phyloP scores from a whole-genome alignment of 2,888 invertebrate species.

The Leptinotarsa juncta region DNA sequence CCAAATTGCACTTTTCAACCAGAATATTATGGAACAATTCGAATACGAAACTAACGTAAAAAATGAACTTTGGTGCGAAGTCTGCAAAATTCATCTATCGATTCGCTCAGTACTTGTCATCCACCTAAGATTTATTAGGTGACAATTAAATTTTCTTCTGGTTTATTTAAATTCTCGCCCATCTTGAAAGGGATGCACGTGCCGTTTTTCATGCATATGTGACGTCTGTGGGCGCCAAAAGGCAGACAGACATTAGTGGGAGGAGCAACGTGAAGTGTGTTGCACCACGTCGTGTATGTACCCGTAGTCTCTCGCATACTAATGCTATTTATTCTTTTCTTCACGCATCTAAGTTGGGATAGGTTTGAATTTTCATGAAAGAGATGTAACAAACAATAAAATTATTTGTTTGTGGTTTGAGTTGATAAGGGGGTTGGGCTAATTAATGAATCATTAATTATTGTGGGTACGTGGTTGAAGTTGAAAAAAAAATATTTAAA shows the following conservation, averaged over 20 bases:
- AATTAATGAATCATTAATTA: neutral
- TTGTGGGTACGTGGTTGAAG: neutral
- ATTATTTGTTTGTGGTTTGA: neutral
- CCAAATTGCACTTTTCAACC: no score
- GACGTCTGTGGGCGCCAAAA: constrained; percentile 16
- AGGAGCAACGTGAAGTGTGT: constrained; percentile 7
- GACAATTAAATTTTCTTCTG: constrained; percentile 5
- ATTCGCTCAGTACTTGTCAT: neutral
- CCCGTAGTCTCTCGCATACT: neutral
- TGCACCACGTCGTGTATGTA: constrained; percentile 8
- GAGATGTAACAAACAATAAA: constrained; percentile 6
- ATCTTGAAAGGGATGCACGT: constrained; percentile 19
- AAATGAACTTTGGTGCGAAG: no score
- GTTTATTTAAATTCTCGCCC: constrained; percentile 15
- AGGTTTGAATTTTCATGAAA: constrained; percentile 5
- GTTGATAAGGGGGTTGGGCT: neutral
- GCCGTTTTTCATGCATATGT: constrained; percentile 10
- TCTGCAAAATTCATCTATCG: no score
- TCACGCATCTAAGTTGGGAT: neutral
- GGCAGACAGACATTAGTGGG: constrained; percentile 12
- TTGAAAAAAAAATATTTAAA: neutral
- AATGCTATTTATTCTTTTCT: neutral
- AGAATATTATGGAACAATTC: no score
- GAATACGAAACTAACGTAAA: no score
- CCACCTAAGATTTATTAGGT: neutral